Evolutionary conservation across 2,888 invertebrate species (phyloP).

Genomic region (Caenorhabditis panamensis): DNA sequence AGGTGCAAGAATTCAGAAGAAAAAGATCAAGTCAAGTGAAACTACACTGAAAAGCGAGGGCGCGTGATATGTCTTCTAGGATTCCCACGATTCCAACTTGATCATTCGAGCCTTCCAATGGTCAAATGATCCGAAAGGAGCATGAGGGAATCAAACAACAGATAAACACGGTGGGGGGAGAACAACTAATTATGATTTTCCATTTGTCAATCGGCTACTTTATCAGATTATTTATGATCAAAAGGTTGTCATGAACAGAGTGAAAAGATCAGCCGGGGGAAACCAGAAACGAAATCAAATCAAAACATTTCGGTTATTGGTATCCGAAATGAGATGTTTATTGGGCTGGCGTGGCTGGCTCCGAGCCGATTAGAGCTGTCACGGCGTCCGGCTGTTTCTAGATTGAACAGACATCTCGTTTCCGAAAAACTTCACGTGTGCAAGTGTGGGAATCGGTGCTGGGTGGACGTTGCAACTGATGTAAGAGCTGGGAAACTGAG

Average conservation of each 20-base stretch:
- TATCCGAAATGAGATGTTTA: constrained; percentile 11
- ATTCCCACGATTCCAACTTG: background rate
- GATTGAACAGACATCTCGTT: background rate
- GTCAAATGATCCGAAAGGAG: background rate
- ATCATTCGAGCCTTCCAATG: background rate
- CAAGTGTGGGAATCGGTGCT: constrained; percentile 14
- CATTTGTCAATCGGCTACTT: background rate
- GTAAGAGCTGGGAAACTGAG: background rate
- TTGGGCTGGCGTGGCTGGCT: background rate
- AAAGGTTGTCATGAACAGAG: constrained; percentile 1
- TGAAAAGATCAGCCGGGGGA: constrained; percentile 8
- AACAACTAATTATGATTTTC: background rate
- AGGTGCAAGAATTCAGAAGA: background rate
- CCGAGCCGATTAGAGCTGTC: background rate
- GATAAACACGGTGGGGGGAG: background rate
- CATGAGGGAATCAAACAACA: constrained; percentile 3
- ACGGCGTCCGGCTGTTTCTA: background rate
- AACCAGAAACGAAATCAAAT: constrained; percentile 15
- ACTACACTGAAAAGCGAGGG: constrained; percentile 1
- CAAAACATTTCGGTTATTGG: constrained; percentile 10
- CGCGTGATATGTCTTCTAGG: background rate
- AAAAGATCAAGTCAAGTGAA: background rate
- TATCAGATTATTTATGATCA: constrained; percentile 6
- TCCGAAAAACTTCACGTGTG: background rate
- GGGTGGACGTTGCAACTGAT: background rate